Evolutionary conservation across 30 jellyfish, hydroid and myxozoan species (phyloP), one percentile per base, ranked within the genome.

Genomic region (Aurelia coerulea): DNA sequence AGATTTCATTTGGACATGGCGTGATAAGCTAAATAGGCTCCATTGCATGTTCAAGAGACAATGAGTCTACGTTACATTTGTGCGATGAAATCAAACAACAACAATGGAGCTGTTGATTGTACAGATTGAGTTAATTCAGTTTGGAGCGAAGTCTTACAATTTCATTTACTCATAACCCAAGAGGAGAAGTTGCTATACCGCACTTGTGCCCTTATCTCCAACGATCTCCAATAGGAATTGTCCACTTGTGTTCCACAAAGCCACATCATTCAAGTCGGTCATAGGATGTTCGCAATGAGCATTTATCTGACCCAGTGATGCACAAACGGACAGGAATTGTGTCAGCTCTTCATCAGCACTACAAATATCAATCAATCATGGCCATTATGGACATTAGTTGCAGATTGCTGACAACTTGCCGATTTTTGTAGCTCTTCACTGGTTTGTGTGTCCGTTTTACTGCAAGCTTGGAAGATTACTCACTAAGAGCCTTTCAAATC

Each of bases 251-350:
- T 12, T 83, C 86, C 92, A 70, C 92, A 83, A 83, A 83, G 92
- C 92, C 92, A 73, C 92, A 83, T 35, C 82, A 34, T 70, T 83
- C 77, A 46, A 37, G 31, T 54, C 64, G 85, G 64, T 71, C 86
- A 59, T 70, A 74, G 16, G 67, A 19, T 51, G 84, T 31, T 68
- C 58, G 73, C 63, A 52, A 66, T 37, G 37, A 51, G 69, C 62
- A 83, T 63, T 83, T 34, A 56, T 17, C 68, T 83, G 92, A 83
- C 92, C 92, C 68, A 72, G 73, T 72, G 86, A 49, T 70, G 64
- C 91, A 77, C 85, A 65, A 81, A 39, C 53, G 82, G 73, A 49
- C 81, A 79, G 90, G 80, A 67, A 65, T 65, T 79, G 81, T 65
- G 90, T 79, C 81, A 67, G 73, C 71, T 71, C 60, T 62, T 35